phyloP scores from a whole-genome alignment of 2,888 invertebrate genomes.

The Pseudeuparius sepicola region DNA sequence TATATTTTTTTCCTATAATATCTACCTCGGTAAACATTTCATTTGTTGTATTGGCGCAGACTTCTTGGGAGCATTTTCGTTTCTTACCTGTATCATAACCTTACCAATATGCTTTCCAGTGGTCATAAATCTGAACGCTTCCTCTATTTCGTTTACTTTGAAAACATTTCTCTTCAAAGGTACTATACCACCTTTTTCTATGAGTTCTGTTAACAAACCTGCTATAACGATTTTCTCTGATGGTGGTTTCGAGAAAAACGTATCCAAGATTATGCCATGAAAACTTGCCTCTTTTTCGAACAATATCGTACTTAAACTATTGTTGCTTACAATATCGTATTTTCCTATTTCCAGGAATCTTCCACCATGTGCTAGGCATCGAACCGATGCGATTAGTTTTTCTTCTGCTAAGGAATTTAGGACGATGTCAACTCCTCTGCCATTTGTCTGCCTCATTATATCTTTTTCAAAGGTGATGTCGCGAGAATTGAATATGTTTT shows the following conservation, averaged over 20 bases:
- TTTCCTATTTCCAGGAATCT: constrained; percentile 82
- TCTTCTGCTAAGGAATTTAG: constrained; percentile 89
- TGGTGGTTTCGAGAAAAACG: constrained; percentile 1
- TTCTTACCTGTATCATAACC: constrained; percentile 38
- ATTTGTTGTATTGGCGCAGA: neutral
- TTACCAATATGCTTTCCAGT: constrained; percentile 76
- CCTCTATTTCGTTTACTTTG: constrained; percentile 52
- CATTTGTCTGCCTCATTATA: constrained; percentile 68
- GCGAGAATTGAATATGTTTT: constrained; percentile 50
- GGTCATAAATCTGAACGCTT: constrained; percentile 56
- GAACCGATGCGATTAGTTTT: constrained; percentile 64
- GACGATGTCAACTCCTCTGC: constrained; percentile 83
- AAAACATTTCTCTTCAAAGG: constrained; percentile 60
- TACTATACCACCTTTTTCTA: constrained; percentile 49
- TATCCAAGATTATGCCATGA: constrained; percentile 69
- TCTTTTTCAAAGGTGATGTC: constrained; percentile 80
- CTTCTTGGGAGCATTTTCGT: constrained; percentile 25
- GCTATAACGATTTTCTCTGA: constrained; percentile 5
- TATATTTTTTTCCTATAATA: too few relatives aligned
- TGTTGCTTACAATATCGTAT: constrained; percentile 65
- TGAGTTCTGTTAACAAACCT: constrained; percentile 10
- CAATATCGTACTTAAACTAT: constrained; percentile 50
- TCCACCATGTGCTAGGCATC: constrained; percentile 52
- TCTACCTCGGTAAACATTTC: neutral
- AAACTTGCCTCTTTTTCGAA: constrained; percentile 66